These are phyloP conservation scores for Gastrophysa polygoni DNA, from an alignment of 2,888 invertebrate genomes.

Conservation along the genomic window DNA sequence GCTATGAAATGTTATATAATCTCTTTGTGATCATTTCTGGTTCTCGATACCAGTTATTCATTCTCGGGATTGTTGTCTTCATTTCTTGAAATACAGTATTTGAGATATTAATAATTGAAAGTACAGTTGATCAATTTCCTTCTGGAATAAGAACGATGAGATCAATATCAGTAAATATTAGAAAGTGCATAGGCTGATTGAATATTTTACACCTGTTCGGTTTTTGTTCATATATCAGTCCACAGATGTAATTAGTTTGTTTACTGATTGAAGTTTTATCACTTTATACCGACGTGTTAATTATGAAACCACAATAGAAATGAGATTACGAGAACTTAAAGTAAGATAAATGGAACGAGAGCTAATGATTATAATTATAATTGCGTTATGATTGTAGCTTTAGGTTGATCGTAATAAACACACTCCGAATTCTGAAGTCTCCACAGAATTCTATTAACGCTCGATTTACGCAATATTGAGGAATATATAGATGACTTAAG, in stretches of 20 bases:
- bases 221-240: no score
- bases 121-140: neutral
- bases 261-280: no score
- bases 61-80: neutral
- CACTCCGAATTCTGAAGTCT: no score
- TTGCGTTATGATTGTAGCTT: neutral
- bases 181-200: no score
- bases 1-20: constrained; percentile 1
- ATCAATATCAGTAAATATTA: no score
- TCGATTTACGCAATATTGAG: no score
- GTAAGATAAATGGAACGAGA: neutral
- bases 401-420: no score
- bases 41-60: neutral
- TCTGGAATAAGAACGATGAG: neutral
- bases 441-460: no score
- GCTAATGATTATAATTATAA: neutral
- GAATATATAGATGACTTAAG: no score
- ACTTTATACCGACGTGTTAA: no score
- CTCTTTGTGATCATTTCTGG: neutral
- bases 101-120: neutral
- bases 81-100: neutral
- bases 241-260: no score
- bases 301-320: neutral
- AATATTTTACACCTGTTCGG: no score
- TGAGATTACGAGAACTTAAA: neutral